Percentiles rank a stretch among this genome's conserved stretches.
Evolutionary conservation across 2,113 vertebrate species (phyloP).

Genomic region (Podarcis raffonei): DNA sequence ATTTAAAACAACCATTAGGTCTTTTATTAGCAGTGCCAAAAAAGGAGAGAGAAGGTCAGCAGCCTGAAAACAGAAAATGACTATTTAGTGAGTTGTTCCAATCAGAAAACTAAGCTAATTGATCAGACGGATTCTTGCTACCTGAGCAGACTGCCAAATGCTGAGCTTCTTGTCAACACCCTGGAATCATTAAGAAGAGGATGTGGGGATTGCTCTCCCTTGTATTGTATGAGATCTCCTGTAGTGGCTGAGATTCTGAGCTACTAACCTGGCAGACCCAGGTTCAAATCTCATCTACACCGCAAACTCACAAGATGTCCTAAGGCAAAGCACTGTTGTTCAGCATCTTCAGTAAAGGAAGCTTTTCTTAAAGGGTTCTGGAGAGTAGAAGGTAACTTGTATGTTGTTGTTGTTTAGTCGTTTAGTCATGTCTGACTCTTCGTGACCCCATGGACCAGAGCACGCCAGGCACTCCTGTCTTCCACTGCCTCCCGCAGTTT

Average conservation of each 20-base stretch:
- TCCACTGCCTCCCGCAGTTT: too few relatives aligned
- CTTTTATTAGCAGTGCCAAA: background rate
- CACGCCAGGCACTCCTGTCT: too few relatives aligned
- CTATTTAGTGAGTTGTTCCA: slow-evolving; percentile 7
- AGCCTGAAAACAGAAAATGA: slow-evolving; percentile 14
- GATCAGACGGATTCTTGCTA: background rate
- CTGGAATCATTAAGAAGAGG: too few relatives aligned
- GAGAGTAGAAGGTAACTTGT: too few relatives aligned
- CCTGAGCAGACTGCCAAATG: background rate
- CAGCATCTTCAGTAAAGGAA: background rate
- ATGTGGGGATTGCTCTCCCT: background rate
- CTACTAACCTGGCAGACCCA: background rate
- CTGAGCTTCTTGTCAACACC: too few relatives aligned
- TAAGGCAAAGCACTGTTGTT: background rate
- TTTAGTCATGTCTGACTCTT: too few relatives aligned
- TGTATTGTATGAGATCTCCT: background rate
- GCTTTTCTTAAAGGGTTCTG: too few relatives aligned
- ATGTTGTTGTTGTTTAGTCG: too few relatives aligned
- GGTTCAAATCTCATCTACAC: background rate
- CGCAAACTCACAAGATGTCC: background rate
- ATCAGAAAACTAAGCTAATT: background rate
- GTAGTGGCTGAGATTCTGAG: too few relatives aligned
- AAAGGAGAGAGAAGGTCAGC: background rate
- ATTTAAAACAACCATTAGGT: background rate
- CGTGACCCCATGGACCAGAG: too few relatives aligned